Evolutionary conservation across 2,113 vertebrate species (phyloP).

Genomic region (Prietella phreatophila): DNA sequence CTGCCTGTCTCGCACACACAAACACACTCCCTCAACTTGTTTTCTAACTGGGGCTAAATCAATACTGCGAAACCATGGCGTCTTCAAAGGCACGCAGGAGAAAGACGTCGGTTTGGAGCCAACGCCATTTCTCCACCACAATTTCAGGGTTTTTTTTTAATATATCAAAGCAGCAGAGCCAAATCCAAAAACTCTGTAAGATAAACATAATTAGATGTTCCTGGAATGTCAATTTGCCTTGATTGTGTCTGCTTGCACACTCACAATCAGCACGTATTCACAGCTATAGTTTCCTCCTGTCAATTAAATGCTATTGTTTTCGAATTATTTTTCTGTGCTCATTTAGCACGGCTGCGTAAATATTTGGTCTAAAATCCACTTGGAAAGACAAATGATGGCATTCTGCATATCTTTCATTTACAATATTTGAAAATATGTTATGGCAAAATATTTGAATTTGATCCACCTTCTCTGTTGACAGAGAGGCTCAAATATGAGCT

Average conservation of each 20-base stretch:
- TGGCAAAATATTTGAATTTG: conserved; percentile 56
- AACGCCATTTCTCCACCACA: conserved; percentile 4
- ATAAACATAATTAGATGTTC: conserved; percentile 38
- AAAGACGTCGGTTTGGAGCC: conserved; percentile 51
- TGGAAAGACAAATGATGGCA: conserved; percentile 47
- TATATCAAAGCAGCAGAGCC: not conserved
- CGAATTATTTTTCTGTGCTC: conserved; percentile 62
- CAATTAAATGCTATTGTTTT: conserved; percentile 65
- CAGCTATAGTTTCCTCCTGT: conserved; percentile 13
- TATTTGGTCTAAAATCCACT: conserved; percentile 60
- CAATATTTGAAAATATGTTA: conserved; percentile 4
- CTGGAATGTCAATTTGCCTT: conserved; percentile 34
- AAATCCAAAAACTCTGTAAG: conserved; percentile 3
- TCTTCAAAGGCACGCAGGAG: conserved; percentile 68
- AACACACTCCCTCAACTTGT: conserved; percentile 56
- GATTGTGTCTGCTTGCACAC: conserved; percentile 33
- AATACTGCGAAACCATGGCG: conserved; percentile 66
- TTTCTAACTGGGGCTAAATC: conserved; percentile 67
- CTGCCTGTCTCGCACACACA: conserved; percentile 1
- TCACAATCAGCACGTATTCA: conserved; percentile 37
- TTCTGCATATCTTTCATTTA: conserved; percentile 59
- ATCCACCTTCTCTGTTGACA: conserved; percentile 68
- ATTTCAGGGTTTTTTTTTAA: not conserved
- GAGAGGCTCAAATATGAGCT: conserved; percentile 67
- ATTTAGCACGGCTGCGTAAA: conserved; percentile 63